A percentile compares a stretch with the other conserved stretches of the same genome.
Conservation (phyloP, 2,888 invertebrate genomes). For the Hybos culiciformis region DNA sequence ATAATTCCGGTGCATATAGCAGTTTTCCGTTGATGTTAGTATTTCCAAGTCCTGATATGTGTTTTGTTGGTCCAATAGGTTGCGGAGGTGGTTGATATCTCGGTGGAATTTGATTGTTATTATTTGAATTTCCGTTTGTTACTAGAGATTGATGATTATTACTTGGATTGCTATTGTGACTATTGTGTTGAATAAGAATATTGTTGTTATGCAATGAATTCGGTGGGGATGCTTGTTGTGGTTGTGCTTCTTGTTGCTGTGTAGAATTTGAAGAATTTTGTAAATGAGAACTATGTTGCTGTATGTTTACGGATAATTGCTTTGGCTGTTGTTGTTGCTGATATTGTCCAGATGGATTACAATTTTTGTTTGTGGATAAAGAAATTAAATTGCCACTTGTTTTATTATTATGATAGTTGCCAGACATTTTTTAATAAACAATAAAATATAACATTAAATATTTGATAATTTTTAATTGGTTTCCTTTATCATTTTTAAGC, state of each 20-base stretch:
- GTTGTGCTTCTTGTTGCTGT: too few species aligned
- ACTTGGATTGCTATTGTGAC: conserved; percentile 2
- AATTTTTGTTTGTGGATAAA: too few species aligned
- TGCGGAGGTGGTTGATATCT: conserved; percentile 66
- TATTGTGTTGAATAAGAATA: conserved; percentile 17
- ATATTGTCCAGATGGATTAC: too few species aligned
- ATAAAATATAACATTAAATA: too few species aligned
- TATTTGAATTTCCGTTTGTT: conserved; percentile 14
- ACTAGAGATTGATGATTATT: conserved; percentile 4
- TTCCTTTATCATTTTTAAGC: too few species aligned
- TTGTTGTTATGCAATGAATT: too few species aligned
- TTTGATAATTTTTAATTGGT: too few species aligned
- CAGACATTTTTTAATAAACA: too few species aligned
- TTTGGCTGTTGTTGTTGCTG: neutral
- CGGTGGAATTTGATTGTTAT: conserved; percentile 40
- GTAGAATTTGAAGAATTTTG: conserved; percentile 11
- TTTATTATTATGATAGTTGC: too few species aligned
- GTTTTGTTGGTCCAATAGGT: conserved; percentile 44
- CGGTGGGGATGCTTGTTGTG: too few species aligned
- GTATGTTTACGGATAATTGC: conserved; percentile 8
- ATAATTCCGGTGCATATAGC: conserved; percentile 5
- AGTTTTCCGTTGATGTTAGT: conserved; percentile 9
- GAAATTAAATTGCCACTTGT: too few species aligned
- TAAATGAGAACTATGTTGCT: conserved; percentile 15
- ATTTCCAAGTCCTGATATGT: conserved; percentile 11